Evolutionary conservation across 1,140 invertebrate genomes (phyloP).

Genomic region (Cydia fagiglandana): DNA sequence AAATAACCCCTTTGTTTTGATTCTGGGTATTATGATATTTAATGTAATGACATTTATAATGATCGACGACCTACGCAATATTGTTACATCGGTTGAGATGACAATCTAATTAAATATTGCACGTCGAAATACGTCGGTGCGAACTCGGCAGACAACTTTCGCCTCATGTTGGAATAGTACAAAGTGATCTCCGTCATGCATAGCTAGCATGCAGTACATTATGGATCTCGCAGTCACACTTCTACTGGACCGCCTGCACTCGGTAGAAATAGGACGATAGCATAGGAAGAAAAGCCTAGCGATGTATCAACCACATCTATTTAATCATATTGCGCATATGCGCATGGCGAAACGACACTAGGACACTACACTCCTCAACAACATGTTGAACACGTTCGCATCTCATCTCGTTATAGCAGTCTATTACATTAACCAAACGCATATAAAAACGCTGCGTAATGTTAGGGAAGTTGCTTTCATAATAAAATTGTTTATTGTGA

Average conservation of each 20-base stretch:
- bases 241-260: too few relatives aligned
- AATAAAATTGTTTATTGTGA: too few relatives aligned
- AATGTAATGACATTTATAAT: not conserved
- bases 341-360: not conserved
- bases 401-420: not conserved
- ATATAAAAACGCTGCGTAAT: constrained; percentile 2
- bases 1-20: too few relatives aligned
- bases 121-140: not conserved
- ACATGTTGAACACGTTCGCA: constrained; percentile 10
- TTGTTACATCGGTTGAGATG: constrained; percentile 20
- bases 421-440: constrained; percentile 18
- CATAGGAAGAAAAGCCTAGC: not conserved
- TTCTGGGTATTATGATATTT: too few relatives aligned
- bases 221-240: too few relatives aligned
- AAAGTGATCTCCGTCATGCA: too few relatives aligned
- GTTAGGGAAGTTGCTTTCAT: not conserved
- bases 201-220: too few relatives aligned
- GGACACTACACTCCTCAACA: not conserved
- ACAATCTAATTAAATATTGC: constrained; percentile 9
- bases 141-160: too few relatives aligned
- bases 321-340: too few relatives aligned
- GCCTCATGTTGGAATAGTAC: too few relatives aligned
- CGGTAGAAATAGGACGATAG: too few relatives aligned
- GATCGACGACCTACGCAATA: not conserved
- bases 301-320: not conserved